Evolutionary conservation across 2,797 vertebrate genomes (phyloP).

Genomic region (Phrynocephalus forsythii): DNA sequence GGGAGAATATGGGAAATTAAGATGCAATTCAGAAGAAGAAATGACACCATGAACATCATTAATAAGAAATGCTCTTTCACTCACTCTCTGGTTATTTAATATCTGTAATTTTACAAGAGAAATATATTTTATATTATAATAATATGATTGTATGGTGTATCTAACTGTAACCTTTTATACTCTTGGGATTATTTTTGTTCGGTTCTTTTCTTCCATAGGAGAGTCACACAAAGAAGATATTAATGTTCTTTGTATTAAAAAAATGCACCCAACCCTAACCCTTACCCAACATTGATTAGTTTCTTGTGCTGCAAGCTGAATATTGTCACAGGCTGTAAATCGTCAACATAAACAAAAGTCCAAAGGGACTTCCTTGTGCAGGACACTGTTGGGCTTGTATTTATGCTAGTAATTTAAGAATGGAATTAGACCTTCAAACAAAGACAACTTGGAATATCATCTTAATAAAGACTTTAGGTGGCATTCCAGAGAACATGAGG

Average conservation of each 20-base stretch:
- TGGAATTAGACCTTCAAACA: constrained; percentile 2
- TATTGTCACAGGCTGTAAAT: neutral
- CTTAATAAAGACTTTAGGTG: constrained; percentile 1
- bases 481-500: neutral
- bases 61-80: no score
- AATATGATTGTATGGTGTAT: no score
- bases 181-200: neutral
- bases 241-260: neutral
- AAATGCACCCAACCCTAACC: neutral
- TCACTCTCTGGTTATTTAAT: no score
- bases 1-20: no score
- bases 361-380: neutral
- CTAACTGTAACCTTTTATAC: no score
- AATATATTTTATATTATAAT: no score
- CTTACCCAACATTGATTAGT: neutral
- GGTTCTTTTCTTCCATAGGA: neutral
- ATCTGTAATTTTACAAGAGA: no score
- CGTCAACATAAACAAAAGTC: neutral
- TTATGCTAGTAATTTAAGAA: neutral
- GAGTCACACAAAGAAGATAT: neutral
- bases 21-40: no score
- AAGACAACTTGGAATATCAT: constrained; percentile 3
- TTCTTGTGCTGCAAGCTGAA: neutral
- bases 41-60: no score
- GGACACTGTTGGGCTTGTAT: neutral